Evolutionary conservation across 2,888 invertebrate genomes (phyloP).

Genomic region (Synergus umbraculus): DNA sequence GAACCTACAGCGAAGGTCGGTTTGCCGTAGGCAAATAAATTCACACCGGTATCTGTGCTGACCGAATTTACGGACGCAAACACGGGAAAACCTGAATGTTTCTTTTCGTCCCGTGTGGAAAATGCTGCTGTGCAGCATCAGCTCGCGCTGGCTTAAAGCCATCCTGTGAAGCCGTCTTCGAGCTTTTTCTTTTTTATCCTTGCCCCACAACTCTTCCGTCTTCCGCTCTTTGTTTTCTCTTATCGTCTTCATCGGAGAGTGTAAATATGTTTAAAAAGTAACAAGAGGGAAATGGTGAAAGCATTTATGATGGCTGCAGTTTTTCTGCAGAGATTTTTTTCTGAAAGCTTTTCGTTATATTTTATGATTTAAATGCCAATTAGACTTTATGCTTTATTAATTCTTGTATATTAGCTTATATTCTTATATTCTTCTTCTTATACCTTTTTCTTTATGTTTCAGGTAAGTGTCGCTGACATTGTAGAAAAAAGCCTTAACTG

Average conservation of each 20-base stretch:
- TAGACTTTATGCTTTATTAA: no score
- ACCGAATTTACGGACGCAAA: conserved; percentile 47
- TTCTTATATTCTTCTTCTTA: neutral
- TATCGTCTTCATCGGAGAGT: neutral
- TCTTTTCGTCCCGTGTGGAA: conserved; percentile 14
- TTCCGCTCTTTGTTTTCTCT: neutral
- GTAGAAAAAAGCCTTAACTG: neutral
- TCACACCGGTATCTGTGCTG: conserved; percentile 53
- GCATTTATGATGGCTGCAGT: neutral
- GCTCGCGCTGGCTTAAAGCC: conserved; percentile 6
- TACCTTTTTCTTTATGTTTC: neutral
- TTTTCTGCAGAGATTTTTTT: neutral
- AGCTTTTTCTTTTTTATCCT: conserved; percentile 16
- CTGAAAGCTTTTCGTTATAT: neutral
- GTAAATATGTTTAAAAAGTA: neutral
- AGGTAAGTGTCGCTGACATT: conserved; percentile 1
- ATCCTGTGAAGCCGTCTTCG: conserved; percentile 5
- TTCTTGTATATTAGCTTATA: no score
- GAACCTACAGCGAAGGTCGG: conserved; percentile 31
- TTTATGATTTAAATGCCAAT: no score
- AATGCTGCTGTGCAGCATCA: conserved; percentile 30
- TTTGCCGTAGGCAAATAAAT: conserved; percentile 53
- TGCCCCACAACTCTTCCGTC: neutral
- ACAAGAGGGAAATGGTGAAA: neutral
- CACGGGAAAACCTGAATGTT: conserved; percentile 25